Base-by-base conservation (phyloP, 2,797 vertebrate genomes). In the Rhinogobio ventralis region DNA sequence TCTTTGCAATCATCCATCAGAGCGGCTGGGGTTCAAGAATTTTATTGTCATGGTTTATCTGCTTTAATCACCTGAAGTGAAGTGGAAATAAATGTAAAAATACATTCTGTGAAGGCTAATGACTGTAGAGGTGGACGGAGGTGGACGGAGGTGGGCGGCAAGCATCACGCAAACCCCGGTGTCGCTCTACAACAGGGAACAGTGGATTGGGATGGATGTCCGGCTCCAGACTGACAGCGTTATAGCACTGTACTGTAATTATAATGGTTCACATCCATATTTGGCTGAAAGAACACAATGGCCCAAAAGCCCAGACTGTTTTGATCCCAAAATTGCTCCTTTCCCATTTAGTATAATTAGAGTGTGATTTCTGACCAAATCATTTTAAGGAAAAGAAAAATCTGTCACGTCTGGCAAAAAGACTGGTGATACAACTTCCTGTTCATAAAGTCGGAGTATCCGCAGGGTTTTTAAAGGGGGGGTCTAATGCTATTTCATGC, bases 1-100 rank as follows among this genome's bases (percentile, higher is more conserved):
- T 62, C 73, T 81, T 68, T 23, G 68, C 23, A 71, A 87, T 75
- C 62, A 49, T 81, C 82, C 45, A 55, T 60, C 62, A 55, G 81
- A 30, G 28, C 66, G 86, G 73, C 79, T 80, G 66, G 62, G 74
- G 74, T 77, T 83, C 46, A 64, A 66, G 72, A 87, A 67, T 39
- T 64, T 80, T 84, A 79, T 72, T 74, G 49, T 77, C 60, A 82
- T 28, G 73, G 42, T 68, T 85, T 82, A 81, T 85, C 82, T 79
- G 60, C 72, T 79, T 73, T 87, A 87, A 88, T 90, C 84, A 69
- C 62, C 80, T 86, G 74, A 72, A 87, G 87, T 85, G 76, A 79
- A 82, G 67, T 53, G 78, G 71, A 87, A 86, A 87, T 73, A 69
- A 81, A 89, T 85, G 3, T 83, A 51, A 76, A 85, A 76, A 72